Evolutionary conservation across 2,888 invertebrate species (phyloP).

Genomic region (Brachycybe producta): DNA sequence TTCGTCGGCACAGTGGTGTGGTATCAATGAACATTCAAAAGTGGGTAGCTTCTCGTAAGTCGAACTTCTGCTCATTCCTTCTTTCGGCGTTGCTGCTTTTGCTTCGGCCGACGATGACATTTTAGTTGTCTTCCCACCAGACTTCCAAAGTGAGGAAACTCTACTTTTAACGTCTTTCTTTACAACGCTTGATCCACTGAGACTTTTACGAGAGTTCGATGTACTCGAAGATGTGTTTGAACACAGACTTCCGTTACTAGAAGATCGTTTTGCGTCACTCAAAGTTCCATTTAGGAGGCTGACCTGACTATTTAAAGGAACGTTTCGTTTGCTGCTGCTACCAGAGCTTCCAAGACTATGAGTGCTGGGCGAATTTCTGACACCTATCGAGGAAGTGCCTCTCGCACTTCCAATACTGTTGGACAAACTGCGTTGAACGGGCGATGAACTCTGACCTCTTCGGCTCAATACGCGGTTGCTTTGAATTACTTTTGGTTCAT

Average conservation of each 20-base stretch:
- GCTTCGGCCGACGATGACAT: neutral
- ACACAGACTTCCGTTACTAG: slow-evolving; percentile 27
- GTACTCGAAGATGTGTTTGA: slow-evolving; percentile 19
- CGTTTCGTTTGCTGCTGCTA: neutral
- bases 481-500: neutral
- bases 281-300: slow-evolving; percentile 3
- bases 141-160: slow-evolving; percentile 67
- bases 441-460: slow-evolving; percentile 18
- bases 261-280: slow-evolving; percentile 24
- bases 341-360: slow-evolving; percentile 22
- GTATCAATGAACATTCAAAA: slow-evolving; percentile 5
- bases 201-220: slow-evolving; percentile 15
- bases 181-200: slow-evolving; percentile 27
- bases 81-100: slow-evolving; percentile 3
- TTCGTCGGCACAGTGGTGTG: slow-evolving; percentile 1
- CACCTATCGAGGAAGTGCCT: slow-evolving; percentile 24
- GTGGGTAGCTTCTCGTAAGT: slow-evolving; percentile 33
- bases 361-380: slow-evolving; percentile 24
- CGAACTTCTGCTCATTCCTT: slow-evolving; percentile 27
- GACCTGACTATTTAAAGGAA: slow-evolving; percentile 1
- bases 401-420: slow-evolving; percentile 21
- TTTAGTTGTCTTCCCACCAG: slow-evolving; percentile 36
- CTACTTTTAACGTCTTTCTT: slow-evolving; percentile 54
- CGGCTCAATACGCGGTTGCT: no score
- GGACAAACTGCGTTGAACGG: slow-evolving; percentile 13